These are phyloP conservation scores for Eupeodes corollae DNA, from an alignment of 1,140 invertebrate species.

Conservation along the genomic window DNA sequence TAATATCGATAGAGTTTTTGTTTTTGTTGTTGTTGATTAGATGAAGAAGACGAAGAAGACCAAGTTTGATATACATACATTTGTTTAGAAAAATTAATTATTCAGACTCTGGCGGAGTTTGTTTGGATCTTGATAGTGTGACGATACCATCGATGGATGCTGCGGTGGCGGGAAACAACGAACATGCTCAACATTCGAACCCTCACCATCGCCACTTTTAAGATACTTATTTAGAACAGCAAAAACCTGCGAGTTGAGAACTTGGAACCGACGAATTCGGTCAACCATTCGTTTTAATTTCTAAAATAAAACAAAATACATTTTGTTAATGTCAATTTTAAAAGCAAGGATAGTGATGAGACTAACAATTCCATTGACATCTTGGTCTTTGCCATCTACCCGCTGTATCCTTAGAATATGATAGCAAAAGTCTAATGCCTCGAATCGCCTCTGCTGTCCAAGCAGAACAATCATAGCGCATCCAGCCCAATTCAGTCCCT, in stretches of 20 bases:
- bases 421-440: constrained; percentile 97
- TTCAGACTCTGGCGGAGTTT: constrained; percentile 36
- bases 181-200: constrained; percentile 88
- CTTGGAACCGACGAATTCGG: constrained; percentile 92
- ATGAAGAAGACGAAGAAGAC: no score
- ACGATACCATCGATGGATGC: constrained; percentile 51
- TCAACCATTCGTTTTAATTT: constrained; percentile 95
- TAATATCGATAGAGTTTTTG: no score
- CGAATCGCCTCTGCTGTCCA: constrained; percentile 92
- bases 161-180: constrained; percentile 91
- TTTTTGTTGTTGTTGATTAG: no score
- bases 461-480: constrained; percentile 96
- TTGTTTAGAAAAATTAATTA: constrained; percentile 11
- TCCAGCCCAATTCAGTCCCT: constrained; percentile 97
- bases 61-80: no score
- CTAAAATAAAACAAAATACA: constrained; percentile 43
- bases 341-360: not conserved
- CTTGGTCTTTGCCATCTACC: constrained; percentile 93
- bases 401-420: constrained; percentile 93
- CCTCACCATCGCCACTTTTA: constrained; percentile 69
- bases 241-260: constrained; percentile 97
- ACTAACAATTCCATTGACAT: constrained; percentile 92
- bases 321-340: not conserved
- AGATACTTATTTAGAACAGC: constrained; percentile 93
- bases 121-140: constrained; percentile 36